Evolutionary conservation across 2,797 vertebrate species (phyloP).

Genomic region (Cyprinodon diabolis): DNA sequence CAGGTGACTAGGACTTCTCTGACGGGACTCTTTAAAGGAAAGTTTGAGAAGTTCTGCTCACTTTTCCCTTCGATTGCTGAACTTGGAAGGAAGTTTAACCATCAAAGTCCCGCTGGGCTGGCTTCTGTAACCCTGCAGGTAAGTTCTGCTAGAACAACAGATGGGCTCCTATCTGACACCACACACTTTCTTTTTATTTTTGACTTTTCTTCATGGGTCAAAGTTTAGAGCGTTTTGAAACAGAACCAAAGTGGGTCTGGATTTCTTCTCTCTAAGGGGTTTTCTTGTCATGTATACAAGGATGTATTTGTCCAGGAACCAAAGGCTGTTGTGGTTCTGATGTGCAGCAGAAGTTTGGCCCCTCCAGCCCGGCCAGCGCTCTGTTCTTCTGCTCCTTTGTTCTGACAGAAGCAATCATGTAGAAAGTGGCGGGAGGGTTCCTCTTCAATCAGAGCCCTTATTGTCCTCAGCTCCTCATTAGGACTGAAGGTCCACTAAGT

Average conservation of each 20-base stretch:
- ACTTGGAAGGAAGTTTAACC: slow-evolving; percentile 69
- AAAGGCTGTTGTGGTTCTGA: too few species aligned
- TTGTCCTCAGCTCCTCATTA: background rate
- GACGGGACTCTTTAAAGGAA: slow-evolving; percentile 75
- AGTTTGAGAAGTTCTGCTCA: slow-evolving; percentile 77
- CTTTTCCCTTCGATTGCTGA: slow-evolving; percentile 62
- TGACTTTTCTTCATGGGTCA: too few species aligned
- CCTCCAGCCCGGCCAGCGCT: background rate
- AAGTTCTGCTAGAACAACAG: background rate
- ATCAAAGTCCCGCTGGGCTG: background rate
- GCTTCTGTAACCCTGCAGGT: slow-evolving; percentile 4
- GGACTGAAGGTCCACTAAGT: too few species aligned
- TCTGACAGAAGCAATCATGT: slow-evolving; percentile 55
- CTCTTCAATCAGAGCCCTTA: background rate
- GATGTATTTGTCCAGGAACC: too few species aligned
- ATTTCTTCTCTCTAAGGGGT: too few species aligned
- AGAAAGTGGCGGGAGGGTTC: slow-evolving; percentile 67
- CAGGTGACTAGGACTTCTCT: slow-evolving; percentile 72
- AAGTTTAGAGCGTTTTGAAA: too few species aligned
- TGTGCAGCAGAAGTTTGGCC: background rate
- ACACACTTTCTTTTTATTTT: too few species aligned
- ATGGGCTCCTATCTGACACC: background rate
- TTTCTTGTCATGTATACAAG: too few species aligned
- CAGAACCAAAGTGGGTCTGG: too few species aligned
- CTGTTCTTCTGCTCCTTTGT: slow-evolving; percentile 30